phyloP scores from a whole-genome alignment of 2,797 vertebrate genomes.

The Xenentodon cancila region DNA sequence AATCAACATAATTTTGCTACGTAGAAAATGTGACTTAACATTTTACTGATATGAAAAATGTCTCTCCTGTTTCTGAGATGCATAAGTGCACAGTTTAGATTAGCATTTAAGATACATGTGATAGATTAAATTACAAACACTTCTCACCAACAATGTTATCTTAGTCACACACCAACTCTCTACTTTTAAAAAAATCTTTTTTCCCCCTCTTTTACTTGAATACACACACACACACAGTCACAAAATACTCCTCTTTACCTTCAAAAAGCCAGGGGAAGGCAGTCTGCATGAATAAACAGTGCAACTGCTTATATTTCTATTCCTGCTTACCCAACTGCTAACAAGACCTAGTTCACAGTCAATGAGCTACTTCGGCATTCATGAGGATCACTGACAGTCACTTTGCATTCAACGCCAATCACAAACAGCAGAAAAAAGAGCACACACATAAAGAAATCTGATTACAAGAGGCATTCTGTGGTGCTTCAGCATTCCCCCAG shows the following conservation, averaged over 20 bases:
- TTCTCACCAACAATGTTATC: slow-evolving; percentile 39
- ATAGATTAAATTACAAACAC: slow-evolving; percentile 50
- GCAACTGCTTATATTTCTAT: slow-evolving; percentile 82
- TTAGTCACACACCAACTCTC: slow-evolving; percentile 30
- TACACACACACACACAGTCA: slow-evolving; percentile 24
- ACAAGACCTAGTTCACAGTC: slow-evolving; percentile 84
- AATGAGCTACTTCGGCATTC: slow-evolving; percentile 87
- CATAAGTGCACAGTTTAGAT: background rate
- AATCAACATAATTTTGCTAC: too few species aligned
- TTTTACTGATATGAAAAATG: too few species aligned
- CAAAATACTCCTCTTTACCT: slow-evolving; percentile 73
- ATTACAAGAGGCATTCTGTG: slow-evolving; percentile 74
- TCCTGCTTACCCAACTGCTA: slow-evolving; percentile 82
- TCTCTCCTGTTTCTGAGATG: too few species aligned
- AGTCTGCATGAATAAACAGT: slow-evolving; percentile 79
- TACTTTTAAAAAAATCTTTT: slow-evolving; percentile 13
- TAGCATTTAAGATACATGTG: slow-evolving; percentile 11
- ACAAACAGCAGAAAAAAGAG: slow-evolving; percentile 73
- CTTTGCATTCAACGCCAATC: slow-evolving; percentile 87
- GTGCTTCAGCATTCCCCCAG: slow-evolving; percentile 70
- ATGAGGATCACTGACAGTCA: slow-evolving; percentile 87
- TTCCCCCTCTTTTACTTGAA: background rate
- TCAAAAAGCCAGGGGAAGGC: slow-evolving; percentile 74
- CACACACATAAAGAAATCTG: slow-evolving; percentile 71
- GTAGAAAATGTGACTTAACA: too few species aligned